Evolutionary conservation across 2,113 vertebrate species (phyloP).

Genomic region (Trematomus loennbergii): DNA sequence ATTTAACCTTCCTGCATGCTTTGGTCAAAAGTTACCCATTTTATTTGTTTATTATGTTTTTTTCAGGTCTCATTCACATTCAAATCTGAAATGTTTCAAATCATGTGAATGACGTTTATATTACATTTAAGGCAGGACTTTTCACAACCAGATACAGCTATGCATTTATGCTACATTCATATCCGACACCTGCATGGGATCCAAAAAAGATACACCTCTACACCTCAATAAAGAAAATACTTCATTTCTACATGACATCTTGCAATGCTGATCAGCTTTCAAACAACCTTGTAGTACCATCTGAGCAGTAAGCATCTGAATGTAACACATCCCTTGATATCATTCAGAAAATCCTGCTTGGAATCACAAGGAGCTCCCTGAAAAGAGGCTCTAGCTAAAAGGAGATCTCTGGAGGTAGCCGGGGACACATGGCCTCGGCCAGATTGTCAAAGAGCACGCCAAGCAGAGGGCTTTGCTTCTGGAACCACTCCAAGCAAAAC

Average conservation of each 20-base stretch:
- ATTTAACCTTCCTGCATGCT: conserved; percentile 58
- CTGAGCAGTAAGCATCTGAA: background rate
- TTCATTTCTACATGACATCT: background rate
- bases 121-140: background rate
- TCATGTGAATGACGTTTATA: background rate
- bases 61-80: background rate
- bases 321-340: conserved; percentile 19
- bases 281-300: background rate
- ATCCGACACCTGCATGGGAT: background rate
- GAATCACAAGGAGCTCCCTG: conserved; percentile 8
- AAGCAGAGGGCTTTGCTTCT: background rate
- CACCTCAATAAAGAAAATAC: background rate
- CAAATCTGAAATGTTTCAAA: background rate
- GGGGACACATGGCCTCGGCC: background rate
- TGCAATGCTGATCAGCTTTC: background rate
- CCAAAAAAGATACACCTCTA: background rate
- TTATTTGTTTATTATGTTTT: background rate
- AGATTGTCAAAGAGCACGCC: background rate
- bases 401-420: conserved; percentile 33
- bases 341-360: conserved; percentile 19
- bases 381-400: conserved; percentile 25
- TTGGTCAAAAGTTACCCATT: conserved; percentile 30
- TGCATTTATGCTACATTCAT: background rate
- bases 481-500: conserved; percentile 18
- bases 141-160: background rate